Percentiles rank a stretch among this genome's conserved stretches.
These are phyloP conservation scores for Periophthalmus magnuspinnatus DNA, from an alignment of 2,797 vertebrate species.

Conservation along the genomic window DNA sequence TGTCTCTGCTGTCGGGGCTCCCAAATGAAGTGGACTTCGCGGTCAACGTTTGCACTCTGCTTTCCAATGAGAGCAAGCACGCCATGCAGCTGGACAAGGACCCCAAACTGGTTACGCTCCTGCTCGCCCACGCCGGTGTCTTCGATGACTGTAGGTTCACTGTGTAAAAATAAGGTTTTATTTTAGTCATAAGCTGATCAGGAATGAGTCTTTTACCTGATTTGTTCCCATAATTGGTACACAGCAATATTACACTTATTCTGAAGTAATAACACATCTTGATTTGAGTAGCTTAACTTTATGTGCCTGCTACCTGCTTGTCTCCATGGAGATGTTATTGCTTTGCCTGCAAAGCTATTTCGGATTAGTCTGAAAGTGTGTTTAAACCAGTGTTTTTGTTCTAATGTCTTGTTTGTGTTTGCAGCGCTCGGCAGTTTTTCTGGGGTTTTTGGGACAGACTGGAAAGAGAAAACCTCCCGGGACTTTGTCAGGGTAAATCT, in stretches of 20 bases:
- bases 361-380: not conserved
- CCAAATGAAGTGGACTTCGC: constrained; percentile 99
- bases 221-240: not conserved
- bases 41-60: constrained; percentile 97
- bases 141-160: constrained; percentile 94
- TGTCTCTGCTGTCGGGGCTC: constrained; percentile 97
- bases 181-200: not conserved
- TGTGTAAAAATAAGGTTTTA: not conserved
- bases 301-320: too few relatives aligned
- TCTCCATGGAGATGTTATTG: not conserved
- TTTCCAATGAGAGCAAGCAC: constrained; percentile 99
- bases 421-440: constrained; percentile 97
- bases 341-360: not conserved
- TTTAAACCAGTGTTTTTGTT: not conserved
- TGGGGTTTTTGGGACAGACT: constrained; percentile 94
- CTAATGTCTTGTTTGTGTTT: constrained; percentile 40
- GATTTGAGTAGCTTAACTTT: too few relatives aligned
- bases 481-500: constrained; percentile 95
- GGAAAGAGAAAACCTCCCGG: constrained; percentile 97
- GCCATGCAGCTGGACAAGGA: constrained; percentile 99
- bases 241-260: too few relatives aligned
- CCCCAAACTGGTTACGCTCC: constrained; percentile 96
- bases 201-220: not conserved
- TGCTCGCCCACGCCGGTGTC: constrained; percentile 96
- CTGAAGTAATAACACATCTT: too few relatives aligned